phyloP scores from a whole-genome alignment of 1,140 invertebrate species.

The Caenorhabditis briggsae region DNA sequence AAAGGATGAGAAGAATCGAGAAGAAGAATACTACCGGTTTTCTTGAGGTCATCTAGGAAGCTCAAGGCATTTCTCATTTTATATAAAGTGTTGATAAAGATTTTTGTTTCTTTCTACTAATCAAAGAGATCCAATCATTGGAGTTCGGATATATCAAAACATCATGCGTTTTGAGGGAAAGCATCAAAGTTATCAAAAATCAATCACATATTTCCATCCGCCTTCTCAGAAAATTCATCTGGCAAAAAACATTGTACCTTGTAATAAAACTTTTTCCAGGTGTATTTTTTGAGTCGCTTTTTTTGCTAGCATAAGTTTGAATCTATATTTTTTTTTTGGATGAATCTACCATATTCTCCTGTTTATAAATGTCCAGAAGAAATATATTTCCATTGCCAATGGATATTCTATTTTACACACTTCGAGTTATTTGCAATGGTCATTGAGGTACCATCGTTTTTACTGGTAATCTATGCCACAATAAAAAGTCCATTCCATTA shows the following conservation, averaged over 20 bases:
- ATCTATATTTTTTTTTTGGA: not conserved
- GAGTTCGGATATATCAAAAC: too few relatives aligned
- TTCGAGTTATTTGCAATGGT: constrained; percentile 9
- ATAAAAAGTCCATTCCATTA: constrained; percentile 37
- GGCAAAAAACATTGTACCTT: not conserved
- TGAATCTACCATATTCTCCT: constrained; percentile 18
- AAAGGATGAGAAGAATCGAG: too few relatives aligned
- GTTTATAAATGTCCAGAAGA: not conserved
- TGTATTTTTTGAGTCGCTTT: too few relatives aligned
- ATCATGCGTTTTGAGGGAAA: too few relatives aligned
- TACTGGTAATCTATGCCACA: constrained; percentile 12
- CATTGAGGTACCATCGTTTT: not conserved
- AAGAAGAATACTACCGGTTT: too few relatives aligned
- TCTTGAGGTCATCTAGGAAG: too few relatives aligned
- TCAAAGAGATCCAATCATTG: too few relatives aligned
- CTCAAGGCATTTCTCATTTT: too few relatives aligned
- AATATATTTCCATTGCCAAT: constrained; percentile 1
- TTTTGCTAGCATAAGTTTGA: too few relatives aligned
- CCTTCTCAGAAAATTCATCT: not conserved
- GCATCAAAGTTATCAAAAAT: too few relatives aligned
- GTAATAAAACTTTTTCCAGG: not conserved
- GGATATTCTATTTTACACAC: constrained; percentile 14
- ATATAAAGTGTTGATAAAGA: too few relatives aligned
- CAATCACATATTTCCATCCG: not conserved
- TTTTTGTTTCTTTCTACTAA: too few relatives aligned